Evolutionary conservation across 2,888 invertebrate genomes (phyloP).

Genomic region (Ectemnius continuus): DNA sequence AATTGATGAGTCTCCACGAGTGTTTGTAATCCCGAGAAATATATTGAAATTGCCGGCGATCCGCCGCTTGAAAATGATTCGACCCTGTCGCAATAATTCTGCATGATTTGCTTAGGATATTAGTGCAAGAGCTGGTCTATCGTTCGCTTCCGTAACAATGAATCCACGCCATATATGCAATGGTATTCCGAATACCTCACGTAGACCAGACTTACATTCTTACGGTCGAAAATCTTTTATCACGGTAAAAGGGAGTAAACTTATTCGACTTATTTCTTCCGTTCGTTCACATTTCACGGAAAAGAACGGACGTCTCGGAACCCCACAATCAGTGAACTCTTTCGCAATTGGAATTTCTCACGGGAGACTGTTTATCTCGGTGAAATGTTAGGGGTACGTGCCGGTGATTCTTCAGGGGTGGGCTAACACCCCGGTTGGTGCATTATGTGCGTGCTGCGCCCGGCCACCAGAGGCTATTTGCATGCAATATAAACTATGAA

Average conservation of each 20-base stretch:
- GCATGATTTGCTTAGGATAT: slow-evolving; percentile 46
- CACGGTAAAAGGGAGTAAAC: too few relatives aligned
- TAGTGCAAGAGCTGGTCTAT: slow-evolving; percentile 26
- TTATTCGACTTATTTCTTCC: too few relatives aligned
- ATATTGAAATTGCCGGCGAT: slow-evolving; percentile 63
- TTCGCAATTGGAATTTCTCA: slow-evolving; percentile 54
- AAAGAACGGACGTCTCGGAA: slow-evolving; percentile 33
- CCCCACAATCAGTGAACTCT: slow-evolving; percentile 59
- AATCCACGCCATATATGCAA: too few relatives aligned
- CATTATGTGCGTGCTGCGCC: slow-evolving; percentile 8
- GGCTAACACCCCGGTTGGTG: neutral
- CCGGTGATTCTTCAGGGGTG: slow-evolving; percentile 49
- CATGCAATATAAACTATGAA: slow-evolving; percentile 50
- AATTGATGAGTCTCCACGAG: slow-evolving; percentile 64
- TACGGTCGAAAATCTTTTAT: too few relatives aligned
- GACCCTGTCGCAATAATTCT: slow-evolving; percentile 51
- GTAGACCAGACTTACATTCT: too few relatives aligned
- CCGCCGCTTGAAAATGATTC: slow-evolving; percentile 54
- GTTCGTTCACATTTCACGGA: neutral
- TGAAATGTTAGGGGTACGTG: slow-evolving; percentile 59
- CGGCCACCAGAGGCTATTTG: slow-evolving; percentile 36
- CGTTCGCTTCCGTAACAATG: slow-evolving; percentile 14
- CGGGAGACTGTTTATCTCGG: slow-evolving; percentile 59
- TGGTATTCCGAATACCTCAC: too few relatives aligned
- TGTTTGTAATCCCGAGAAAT: slow-evolving; percentile 66